Conservation (phyloP, 2,888 invertebrate species). For the Parnassius glacialis region DNA sequence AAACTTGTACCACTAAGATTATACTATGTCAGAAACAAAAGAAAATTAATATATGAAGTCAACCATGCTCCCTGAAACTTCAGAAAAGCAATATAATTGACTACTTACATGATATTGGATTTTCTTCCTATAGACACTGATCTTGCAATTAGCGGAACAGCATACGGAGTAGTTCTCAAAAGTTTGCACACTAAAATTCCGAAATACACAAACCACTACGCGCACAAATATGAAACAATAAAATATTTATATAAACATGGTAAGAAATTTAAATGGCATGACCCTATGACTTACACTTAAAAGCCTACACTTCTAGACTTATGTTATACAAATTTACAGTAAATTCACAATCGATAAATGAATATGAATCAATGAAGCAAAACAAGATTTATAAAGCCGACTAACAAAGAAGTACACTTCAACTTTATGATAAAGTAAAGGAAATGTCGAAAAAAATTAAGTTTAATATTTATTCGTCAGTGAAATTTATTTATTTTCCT, state of each 20-base stretch:
- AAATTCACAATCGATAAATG: slow-evolving; percentile 20
- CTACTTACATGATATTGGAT: slow-evolving; percentile 18
- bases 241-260: slow-evolving; percentile 8
- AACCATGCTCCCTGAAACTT: background rate
- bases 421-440: background rate
- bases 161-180: background rate
- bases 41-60: background rate
- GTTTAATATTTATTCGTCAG: slow-evolving; percentile 1
- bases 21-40: background rate
- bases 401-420: slow-evolving; percentile 5
- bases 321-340: slow-evolving; percentile 14
- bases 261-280: background rate
- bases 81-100: slow-evolving; percentile 5
- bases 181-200: slow-evolving; percentile 16
- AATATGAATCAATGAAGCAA: slow-evolving; percentile 21
- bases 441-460: background rate
- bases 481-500: slow-evolving; percentile 20
- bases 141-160: background rate
- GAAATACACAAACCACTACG: slow-evolving; percentile 14
- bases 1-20: too few relatives aligned
- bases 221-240: slow-evolving; percentile 10
- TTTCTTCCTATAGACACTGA: slow-evolving; percentile 1
- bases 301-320: too few relatives aligned
- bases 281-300: too few relatives aligned
- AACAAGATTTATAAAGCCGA: slow-evolving; percentile 8